Evolutionary conservation across 2,113 vertebrate species (phyloP), one percentile per base, ranked within the genome.

Genomic region (Corydoras sp.): DNA sequence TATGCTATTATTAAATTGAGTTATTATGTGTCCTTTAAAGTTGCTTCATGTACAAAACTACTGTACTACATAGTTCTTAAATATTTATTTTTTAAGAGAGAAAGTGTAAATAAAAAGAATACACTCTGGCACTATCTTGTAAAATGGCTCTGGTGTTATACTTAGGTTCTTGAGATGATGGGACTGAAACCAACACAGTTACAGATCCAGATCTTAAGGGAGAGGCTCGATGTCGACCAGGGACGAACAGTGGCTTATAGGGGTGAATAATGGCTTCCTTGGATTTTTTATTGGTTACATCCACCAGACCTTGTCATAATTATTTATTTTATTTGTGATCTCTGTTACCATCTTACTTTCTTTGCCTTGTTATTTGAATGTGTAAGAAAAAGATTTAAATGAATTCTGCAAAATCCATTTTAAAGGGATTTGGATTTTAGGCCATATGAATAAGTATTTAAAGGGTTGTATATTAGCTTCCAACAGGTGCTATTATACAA

Each of bases 81-180:
- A 24, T 50, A 3, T 11, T 63, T 29, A 72, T 53, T 53, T 53
- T 4, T 0, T 3, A 53, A 53, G 51, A 5, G 13, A 53, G 51
- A 14, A 56, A 7, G 3, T 56, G 14, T n/a, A 56, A 6, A 56
- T n/a, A 13, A 56, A n/a, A n/a, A 6, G 12, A 56, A 56, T n/a
- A 13, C 14, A 56, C 13, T n/a, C 12, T 56, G 11, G 3, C 11
- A 12, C 5, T 8, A 14, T 55, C 29, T 65, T 55, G 24, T 67
- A 67, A 58, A 58, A 18, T 5, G 55, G n/a, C 10, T 2, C 2
- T 68, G 60, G 29, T 70, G 63, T 11, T 83, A 65, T 72, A 48
- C 81, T 49, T 77, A 96, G 95, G 92, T 93, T 81, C 81, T 97
- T 78, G 89, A 89, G 77, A 89, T 90, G 81, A 90, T 95, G 67